These are phyloP conservation scores for Connochaetes taurinus DNA, from an alignment of 2,113 vertebrate genomes.

Conservation along the genomic window DNA sequence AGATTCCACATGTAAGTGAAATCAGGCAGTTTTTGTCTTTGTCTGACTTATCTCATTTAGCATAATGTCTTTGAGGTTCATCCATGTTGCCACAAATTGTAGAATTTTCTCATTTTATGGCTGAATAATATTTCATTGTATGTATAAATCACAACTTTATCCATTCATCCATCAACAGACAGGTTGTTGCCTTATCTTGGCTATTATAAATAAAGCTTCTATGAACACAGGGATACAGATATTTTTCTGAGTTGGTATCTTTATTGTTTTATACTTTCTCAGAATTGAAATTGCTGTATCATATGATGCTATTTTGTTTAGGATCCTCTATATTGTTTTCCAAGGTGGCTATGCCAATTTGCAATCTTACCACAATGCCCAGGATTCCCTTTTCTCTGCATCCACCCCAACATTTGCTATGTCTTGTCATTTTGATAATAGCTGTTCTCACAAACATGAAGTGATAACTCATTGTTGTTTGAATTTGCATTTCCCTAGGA, in stretches of 20 bases:
- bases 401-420: neutral
- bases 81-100: neutral
- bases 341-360: neutral
- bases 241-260: neutral
- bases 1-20: neutral
- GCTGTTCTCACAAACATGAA: neutral
- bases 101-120: neutral
- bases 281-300: neutral
- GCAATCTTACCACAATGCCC: neutral
- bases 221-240: neutral
- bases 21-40: neutral
- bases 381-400: neutral
- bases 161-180: neutral
- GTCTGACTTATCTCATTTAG: neutral
- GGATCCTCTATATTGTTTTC: neutral
- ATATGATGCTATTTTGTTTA: neutral
- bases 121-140: neutral
- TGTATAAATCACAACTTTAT: neutral
- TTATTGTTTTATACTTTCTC: neutral
- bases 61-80: neutral
- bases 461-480: neutral
- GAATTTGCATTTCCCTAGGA: neutral
- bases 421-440: neutral
- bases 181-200: neutral
- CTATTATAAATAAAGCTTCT: neutral